These are phyloP conservation scores for Colaptes auratus DNA, from an alignment of 2,113 vertebrate genomes.

Conservation along the genomic window DNA sequence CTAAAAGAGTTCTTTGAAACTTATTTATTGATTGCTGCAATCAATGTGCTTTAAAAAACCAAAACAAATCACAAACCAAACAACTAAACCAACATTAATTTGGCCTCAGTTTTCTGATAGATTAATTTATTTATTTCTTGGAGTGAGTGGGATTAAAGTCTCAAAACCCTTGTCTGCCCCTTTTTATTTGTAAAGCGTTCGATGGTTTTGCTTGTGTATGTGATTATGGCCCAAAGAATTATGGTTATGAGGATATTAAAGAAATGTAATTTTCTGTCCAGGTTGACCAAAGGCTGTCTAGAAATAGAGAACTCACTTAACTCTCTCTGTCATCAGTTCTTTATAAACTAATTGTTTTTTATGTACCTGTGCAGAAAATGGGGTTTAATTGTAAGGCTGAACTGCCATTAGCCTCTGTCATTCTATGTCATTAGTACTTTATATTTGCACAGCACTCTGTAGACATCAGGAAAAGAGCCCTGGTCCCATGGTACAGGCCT, in stretches of 20 bases:
- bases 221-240: not conserved
- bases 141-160: not conserved
- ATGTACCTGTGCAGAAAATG: not conserved
- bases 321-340: not conserved
- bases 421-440: not conserved
- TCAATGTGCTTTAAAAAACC: not conserved
- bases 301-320: not conserved
- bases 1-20: slow-evolving; percentile 54
- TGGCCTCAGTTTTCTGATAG: not conserved
- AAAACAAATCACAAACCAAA: not conserved
- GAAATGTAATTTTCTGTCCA: not conserved
- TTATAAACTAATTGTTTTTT: not conserved
- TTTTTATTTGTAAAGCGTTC: not conserved
- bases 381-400: not conserved
- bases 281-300: not conserved
- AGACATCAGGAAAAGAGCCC: not conserved
- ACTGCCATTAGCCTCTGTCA: not conserved
- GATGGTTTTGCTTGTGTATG: not conserved
- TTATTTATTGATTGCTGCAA: slow-evolving; percentile 39
- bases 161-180: not conserved
- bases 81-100: not conserved
- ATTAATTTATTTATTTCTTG: not conserved
- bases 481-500: not conserved
- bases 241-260: not conserved
- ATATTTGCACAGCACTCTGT: not conserved